A percentile compares a stretch with the other conserved stretches of the same genome.
These are phyloP conservation scores for Drosophila planitibia DNA, from an alignment of 2,888 invertebrate genomes.

Conservation along the genomic window DNA sequence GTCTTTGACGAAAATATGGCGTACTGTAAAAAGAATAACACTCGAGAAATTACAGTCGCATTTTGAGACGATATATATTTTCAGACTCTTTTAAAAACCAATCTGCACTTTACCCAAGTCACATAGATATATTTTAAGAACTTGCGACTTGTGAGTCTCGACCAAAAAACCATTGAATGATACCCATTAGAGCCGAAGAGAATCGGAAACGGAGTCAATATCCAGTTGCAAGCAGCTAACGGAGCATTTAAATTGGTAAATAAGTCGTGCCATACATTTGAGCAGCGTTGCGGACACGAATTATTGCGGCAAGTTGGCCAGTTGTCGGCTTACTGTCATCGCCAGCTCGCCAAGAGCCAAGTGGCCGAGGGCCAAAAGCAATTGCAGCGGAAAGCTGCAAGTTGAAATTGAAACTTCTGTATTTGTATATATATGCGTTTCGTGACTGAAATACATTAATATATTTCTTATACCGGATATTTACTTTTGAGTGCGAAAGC, in stretches of 20 bases:
- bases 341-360: slow-evolving; percentile 10
- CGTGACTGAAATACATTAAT: neutral
- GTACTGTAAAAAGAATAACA: neutral
- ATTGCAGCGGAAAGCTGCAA: neutral
- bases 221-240: slow-evolving; percentile 16
- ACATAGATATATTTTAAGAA: neutral
- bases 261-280: slow-evolving; percentile 44
- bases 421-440: neutral
- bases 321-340: slow-evolving; percentile 31
- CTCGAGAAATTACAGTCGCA: neutral
- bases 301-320: slow-evolving; percentile 28
- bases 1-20: neutral
- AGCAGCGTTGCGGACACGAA: slow-evolving; percentile 17
- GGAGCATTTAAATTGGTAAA: slow-evolving; percentile 45
- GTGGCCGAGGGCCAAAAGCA: neutral
- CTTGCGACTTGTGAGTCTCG: neutral
- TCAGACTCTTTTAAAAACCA: neutral
- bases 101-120: neutral
- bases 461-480: neutral
- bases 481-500: neutral
- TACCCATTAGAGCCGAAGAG: slow-evolving; percentile 14
- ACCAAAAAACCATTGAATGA: slow-evolving; percentile 11
- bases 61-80: neutral
- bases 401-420: neutral
- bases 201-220: neutral